Percentiles rank a stretch among this genome's conserved stretches.
Conservation (phyloP, 2,888 invertebrate species). For the Nymphalis c-album region DNA sequence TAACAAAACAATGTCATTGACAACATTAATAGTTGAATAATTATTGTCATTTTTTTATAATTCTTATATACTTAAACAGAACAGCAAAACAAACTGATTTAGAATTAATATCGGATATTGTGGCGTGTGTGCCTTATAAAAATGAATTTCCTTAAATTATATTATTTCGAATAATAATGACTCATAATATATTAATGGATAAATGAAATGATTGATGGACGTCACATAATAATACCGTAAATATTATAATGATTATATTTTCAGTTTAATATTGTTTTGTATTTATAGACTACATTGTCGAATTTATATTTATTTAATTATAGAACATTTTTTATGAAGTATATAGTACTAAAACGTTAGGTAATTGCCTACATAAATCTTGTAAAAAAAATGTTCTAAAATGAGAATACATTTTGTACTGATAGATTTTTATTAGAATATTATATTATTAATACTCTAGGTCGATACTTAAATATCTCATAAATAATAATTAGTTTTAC, state of each 20-base stretch:
- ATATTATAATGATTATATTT: slow-evolving; percentile 1
- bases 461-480: too few species aligned
- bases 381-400: too few species aligned
- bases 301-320: too few species aligned
- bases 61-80: background rate
- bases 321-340: too few species aligned
- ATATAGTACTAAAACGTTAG: too few species aligned
- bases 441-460: too few species aligned
- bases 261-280: background rate
- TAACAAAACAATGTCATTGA: background rate
- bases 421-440: too few species aligned
- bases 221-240: slow-evolving; percentile 25
- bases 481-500: too few species aligned
- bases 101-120: background rate
- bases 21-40: background rate
- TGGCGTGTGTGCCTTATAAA: background rate
- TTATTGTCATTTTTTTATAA: background rate
- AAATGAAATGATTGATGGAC: slow-evolving; percentile 36
- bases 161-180: slow-evolving; percentile 21
- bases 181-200: slow-evolving; percentile 13
- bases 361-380: too few species aligned
- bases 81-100: too few species aligned
- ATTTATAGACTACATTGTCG: too few species aligned
- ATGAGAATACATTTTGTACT: too few species aligned
- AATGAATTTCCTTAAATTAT: background rate